Percentiles rank a stretch among this genome's conserved stretches.
Conservation (phyloP, 2,113 vertebrate genomes). For the Loxodonta africana region DNA sequence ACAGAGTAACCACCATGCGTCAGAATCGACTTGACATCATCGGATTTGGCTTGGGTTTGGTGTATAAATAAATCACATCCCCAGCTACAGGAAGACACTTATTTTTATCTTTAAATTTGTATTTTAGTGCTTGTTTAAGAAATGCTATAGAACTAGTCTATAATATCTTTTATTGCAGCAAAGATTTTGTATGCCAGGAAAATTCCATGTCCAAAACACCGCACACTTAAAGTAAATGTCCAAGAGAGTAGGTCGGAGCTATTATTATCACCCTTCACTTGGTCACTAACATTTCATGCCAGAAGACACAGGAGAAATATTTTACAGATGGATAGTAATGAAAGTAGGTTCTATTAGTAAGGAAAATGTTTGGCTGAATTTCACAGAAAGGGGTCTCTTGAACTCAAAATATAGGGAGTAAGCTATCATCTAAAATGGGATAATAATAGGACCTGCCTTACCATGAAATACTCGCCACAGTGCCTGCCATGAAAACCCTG, state of each 20-base stretch:
- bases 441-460: not conserved
- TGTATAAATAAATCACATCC: not conserved
- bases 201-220: not conserved
- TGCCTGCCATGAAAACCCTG: not conserved
- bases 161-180: not conserved
- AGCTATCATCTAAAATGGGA: not conserved
- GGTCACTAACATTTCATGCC: not conserved
- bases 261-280: not conserved
- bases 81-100: constrained; percentile 51
- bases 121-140: constrained; percentile 14
- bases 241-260: not conserved
- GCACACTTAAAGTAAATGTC: not conserved
- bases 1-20: no score
- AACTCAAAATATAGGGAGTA: not conserved
- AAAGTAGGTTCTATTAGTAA: not conserved
- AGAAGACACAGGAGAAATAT: not conserved
- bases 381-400: not conserved
- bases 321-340: not conserved
- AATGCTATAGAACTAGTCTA: not conserved
- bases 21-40: no score
- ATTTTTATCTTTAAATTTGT: constrained; percentile 65
- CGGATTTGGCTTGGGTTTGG: no score
- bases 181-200: not conserved
- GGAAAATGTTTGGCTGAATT: not conserved
- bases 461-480: not conserved